Evolutionary conservation across 2,113 vertebrate genomes (phyloP), one percentile per base, ranked within the genome.

Genomic region (Periophthalmus modestus): DNA sequence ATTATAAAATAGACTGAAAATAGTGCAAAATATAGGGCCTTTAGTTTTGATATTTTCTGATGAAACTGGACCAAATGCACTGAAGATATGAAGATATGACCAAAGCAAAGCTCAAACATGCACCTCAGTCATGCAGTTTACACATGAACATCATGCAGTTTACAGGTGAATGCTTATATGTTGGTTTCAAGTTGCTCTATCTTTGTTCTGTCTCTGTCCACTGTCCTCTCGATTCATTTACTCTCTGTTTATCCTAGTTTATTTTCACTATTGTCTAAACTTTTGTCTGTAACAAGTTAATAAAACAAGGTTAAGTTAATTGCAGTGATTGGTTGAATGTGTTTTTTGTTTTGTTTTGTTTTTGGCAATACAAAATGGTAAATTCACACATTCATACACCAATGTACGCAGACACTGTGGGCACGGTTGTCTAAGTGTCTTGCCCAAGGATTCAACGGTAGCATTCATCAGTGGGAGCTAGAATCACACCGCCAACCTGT

Each of bases 1-100:
- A 28, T 2, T 28, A 28, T 28, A 1, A 28, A 1, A 28, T 2
- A 28, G 28, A 28, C 3, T 28, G 3, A 28, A 28, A 28, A 28
- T 28, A 28, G 28, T 28, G 28, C 28, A 28, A n/a, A n/a, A 28
- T 28, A 28, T 28, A 28, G 3, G 28, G 2, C 46, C 11, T 13
- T 3, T 48, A 52, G 0, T 52, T 18, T 52, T 4, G 16, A 52
- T 52, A 4, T 52, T 50, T 15, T 66, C 47, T 58, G 15, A 21
- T 24, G 36, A 66, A 69, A 36, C 66, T 55, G 48, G 24, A 68
- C 55, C 58, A 61, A 68, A 63, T 73, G 62, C 70, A 34, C 70
- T 72, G 57, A 72, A 23, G 65, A 12, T 66, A 15, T 72, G 57
- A 72, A 23, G 65, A 12, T 66, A 15, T 21, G 70, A 72, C 46